Base-by-base conservation (phyloP, 64 coral and sea anemone genomes). In the Pocillopora damicornis region DNA sequence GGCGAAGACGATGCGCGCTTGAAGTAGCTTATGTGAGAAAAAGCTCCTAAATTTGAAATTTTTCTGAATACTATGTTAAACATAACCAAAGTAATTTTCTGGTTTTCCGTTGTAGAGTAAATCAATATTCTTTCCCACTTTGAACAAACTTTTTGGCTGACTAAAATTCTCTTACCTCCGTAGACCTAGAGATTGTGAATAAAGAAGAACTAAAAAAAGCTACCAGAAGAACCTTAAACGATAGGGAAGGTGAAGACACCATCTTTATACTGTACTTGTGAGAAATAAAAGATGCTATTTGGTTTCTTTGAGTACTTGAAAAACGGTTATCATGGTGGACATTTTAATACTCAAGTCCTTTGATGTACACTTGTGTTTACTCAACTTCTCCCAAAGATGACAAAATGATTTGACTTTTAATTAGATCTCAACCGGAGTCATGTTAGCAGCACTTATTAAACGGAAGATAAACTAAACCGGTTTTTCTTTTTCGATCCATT, bases 301-400 rank as follows among this genome's bases (percentile, higher is more conserved):
- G 79, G 4, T 9, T 63, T 59, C 60, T 62, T 81, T 81, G 62
- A 81, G 79, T 63, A 37, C 79, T 81, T 81, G 79, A 81, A 34
- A 81, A 63, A 81, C 59, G 79, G 59, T 63, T 59, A 81, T 81
- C 59, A 81, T 63, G 36, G 63, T 26, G n/a, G 79, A 34, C 13
- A 14, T 61, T 64, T 81, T 37, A 63, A 63, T 81, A 64, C 25
- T 63, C 63, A 25, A 37, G 15, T 16, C 63, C 13, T 17, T 37
- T 63, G 67, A 71, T 30, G 67, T 23, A n/a, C 9, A n/a, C 67
- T 71, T 71, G 67, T 71, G 26, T 81, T 81, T 63, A 34, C 60
- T 63, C 30, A 63, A 63, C 15, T 16, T 61, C 34, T 81, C 63
- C 57, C 59, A 1, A 63, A 81, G 23, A 63, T 60, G 59, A 37